phyloP scores from a whole-genome alignment of 2,797 vertebrate genomes.

The Lepilemur ruficaudatus region DNA sequence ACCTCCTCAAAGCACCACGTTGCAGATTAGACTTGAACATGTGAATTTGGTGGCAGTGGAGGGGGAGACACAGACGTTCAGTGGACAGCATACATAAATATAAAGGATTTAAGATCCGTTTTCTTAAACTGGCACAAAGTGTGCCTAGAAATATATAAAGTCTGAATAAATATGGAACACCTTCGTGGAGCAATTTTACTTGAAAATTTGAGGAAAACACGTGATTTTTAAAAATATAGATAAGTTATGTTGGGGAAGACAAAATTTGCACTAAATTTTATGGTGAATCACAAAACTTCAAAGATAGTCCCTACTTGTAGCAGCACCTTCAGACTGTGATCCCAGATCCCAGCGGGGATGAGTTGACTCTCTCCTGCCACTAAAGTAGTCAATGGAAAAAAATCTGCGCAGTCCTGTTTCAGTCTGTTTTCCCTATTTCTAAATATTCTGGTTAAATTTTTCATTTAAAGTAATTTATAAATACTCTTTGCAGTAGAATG shows the following conservation, averaged over 20 bases:
- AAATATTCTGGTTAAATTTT: neutral
- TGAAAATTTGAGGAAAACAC: neutral
- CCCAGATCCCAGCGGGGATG: rapidly evolving
- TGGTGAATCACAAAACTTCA: neutral
- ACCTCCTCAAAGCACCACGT: neutral
- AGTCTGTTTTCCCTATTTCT: neutral
- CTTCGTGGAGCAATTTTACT: neutral
- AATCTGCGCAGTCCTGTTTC: neutral
- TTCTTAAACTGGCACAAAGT: neutral
- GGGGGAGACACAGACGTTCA: neutral
- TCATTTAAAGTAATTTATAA: neutral
- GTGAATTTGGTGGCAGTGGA: neutral
- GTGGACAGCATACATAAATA: neutral
- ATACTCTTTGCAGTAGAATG: neutral
- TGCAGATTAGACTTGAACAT: neutral
- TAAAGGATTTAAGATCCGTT: neutral
- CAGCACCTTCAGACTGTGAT: neutral
- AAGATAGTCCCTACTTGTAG: neutral
- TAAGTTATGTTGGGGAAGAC: no score
- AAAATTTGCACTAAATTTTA: neutral
- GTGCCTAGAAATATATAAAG: neutral
- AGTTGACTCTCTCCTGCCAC: no score
- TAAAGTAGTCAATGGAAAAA: neutral
- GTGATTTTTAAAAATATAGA: neutral
- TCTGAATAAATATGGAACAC: neutral